phyloP scores from a whole-genome alignment of 2,888 invertebrate species.

The Lamellibrachia columna region DNA sequence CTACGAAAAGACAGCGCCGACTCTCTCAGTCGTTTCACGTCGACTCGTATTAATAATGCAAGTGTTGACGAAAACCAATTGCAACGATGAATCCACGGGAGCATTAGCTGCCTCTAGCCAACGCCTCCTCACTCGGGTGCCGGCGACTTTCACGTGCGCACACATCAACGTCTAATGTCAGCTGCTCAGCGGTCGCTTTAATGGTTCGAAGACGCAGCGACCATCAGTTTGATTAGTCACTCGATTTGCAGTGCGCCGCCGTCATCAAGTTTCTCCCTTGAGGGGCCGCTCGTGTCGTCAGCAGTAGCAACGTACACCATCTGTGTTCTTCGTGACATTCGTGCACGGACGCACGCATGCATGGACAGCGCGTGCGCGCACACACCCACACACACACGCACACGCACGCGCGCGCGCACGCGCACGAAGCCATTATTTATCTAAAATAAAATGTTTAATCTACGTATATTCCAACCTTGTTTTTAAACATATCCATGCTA shows the following conservation, averaged over 20 bases:
- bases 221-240: background rate
- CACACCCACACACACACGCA: background rate
- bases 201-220: background rate
- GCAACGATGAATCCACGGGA: background rate
- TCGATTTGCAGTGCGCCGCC: background rate
- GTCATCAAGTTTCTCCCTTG: background rate
- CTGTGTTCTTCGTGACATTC: background rate
- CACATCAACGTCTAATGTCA: background rate
- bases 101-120: background rate
- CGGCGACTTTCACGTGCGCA: background rate
- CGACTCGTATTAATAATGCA: conserved; percentile 12
- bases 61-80: conserved; percentile 10
- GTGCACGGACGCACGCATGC: background rate
- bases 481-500: background rate
- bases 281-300: background rate
- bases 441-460: no score
- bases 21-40: background rate
- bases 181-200: background rate
- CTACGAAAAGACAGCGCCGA: background rate
- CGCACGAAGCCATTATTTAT: no score
- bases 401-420: no score
- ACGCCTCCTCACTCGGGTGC: background rate
- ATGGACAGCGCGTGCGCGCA: background rate
- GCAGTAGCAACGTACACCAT: background rate
- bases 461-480: background rate